phyloP scores from a whole-genome alignment of 2,113 vertebrate genomes.

The Sinocyclocheilus anophthalmus region DNA sequence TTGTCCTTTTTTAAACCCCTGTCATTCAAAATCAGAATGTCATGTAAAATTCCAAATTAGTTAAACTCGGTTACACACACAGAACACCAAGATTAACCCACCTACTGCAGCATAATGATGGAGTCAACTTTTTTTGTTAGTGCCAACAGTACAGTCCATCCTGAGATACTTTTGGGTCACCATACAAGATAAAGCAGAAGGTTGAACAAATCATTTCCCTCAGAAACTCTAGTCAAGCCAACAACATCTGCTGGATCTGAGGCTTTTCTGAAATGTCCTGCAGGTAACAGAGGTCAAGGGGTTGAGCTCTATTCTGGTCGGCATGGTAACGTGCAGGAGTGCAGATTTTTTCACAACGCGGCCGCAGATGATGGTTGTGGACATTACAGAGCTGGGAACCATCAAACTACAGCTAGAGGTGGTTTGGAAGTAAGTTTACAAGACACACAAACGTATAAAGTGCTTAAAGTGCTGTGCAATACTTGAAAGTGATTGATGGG shows the following conservation, averaged over 20 bases:
- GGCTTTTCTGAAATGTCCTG: not conserved
- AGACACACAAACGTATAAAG: not conserved
- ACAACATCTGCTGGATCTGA: not conserved
- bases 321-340: conserved; percentile 85
- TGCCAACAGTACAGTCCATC: not conserved
- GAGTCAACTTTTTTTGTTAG: not conserved
- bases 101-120: not conserved
- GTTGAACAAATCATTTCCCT: not conserved
- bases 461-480: not conserved
- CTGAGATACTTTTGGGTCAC: not conserved
- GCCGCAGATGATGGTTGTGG: conserved; percentile 88
- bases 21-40: not conserved
- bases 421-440: conserved; percentile 86
- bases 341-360: conserved; percentile 85
- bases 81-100: not conserved
- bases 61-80: not conserved
- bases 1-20: not conserved
- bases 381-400: conserved; percentile 94
- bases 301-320: conserved; percentile 85
- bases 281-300: conserved; percentile 92
- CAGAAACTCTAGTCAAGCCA: not conserved
- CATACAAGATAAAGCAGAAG: not conserved
- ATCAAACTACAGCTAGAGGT: conserved; percentile 95
- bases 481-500: not conserved
- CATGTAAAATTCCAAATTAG: not conserved